Base-by-base conservation (phyloP, 30 jellyfish, hydroid and myxozoan genomes). In the Pseudorhiza aurosa region DNA sequence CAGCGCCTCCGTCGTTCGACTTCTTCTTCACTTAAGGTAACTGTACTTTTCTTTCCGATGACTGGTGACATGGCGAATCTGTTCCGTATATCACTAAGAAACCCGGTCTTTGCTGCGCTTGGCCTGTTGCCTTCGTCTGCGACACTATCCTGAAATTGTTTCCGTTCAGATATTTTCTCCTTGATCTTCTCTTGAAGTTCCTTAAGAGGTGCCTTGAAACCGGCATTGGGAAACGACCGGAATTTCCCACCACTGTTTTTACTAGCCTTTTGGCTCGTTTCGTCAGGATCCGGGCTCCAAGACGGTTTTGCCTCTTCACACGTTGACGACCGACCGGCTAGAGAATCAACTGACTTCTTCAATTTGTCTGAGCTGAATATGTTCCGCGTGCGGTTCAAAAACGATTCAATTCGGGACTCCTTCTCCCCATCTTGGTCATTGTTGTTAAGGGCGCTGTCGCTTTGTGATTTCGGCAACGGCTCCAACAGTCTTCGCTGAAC, bases 1-100 rank as follows among this genome's bases (percentile, higher is more conserved):
- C 99, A 93, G 15, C 53, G 55, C 42, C 46, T 57, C 58, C 99
- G 68, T 56, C 77, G 63, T 56, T 73, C 95, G 17, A 68, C 40
- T 42, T 93, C 95, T 58, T 80, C 97, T 24, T 65, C 96, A 2
- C 88, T 47, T 24, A 86, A 28, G 40, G 46, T 69, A 8, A 33
- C 32, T 0, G 71, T 8, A 4, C 50, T 35, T 18, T 62, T 84
- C 35, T 60, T 56, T 9, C 71, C 42, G 22, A 59, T 17, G n/a
- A 57, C 72, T 18, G 95, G 95, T 2, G 95, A 84, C 18, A 43
- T 22, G 19, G 82, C 70, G 24, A 72, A 72, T 11, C 75, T 69
- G 43, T 65, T 80, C 14, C 91, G 84, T 18, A 80, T 80, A 27
- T 80, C 91, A 39, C 56, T 65, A 27, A 80, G 60, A 32, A 71